Evolutionary conservation across 1,140 invertebrate genomes (phyloP).

Genomic region (Bactericera cockerelli): DNA sequence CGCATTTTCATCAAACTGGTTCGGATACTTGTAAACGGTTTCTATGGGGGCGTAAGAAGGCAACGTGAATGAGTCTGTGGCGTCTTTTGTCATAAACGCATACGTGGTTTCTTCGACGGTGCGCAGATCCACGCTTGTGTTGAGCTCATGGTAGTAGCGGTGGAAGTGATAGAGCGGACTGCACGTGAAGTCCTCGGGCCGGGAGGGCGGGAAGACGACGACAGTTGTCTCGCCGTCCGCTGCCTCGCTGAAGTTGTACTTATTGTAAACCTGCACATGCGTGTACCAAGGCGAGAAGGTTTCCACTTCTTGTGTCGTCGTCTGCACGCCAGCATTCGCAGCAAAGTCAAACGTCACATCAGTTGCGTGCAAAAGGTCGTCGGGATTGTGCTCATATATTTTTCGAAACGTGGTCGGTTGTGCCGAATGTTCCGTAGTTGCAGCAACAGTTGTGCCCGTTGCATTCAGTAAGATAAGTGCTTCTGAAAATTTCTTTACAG

Average conservation of each 20-base stretch:
- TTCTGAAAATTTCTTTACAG: neutral
- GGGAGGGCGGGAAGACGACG: too few species aligned
- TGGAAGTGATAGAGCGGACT: neutral
- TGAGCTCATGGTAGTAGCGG: too few species aligned
- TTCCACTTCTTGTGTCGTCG: neutral
- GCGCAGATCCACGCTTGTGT: too few species aligned
- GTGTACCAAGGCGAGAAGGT: neutral
- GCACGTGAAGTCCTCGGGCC: neutral
- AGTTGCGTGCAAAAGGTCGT: too few species aligned
- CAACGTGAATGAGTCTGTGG: neutral
- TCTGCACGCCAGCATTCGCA: too few species aligned
- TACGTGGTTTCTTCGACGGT: neutral
- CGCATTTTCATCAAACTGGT: neutral
- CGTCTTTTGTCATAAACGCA: neutral
- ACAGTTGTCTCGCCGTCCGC: too few species aligned
- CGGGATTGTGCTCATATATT: too few species aligned
- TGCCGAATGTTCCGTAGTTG: too few species aligned
- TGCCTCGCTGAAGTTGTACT: neutral
- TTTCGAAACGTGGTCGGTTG: too few species aligned
- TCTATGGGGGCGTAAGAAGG: neutral
- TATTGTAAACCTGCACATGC: neutral
- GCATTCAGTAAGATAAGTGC: too few species aligned
- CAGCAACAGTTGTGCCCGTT: too few species aligned
- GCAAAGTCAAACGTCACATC: too few species aligned
- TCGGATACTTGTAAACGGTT: neutral